A percentile compares a stretch with the other conserved stretches of the same genome.
Evolutionary conservation across 2,888 invertebrate species (phyloP).

Genomic region (Parnassius orleans): DNA sequence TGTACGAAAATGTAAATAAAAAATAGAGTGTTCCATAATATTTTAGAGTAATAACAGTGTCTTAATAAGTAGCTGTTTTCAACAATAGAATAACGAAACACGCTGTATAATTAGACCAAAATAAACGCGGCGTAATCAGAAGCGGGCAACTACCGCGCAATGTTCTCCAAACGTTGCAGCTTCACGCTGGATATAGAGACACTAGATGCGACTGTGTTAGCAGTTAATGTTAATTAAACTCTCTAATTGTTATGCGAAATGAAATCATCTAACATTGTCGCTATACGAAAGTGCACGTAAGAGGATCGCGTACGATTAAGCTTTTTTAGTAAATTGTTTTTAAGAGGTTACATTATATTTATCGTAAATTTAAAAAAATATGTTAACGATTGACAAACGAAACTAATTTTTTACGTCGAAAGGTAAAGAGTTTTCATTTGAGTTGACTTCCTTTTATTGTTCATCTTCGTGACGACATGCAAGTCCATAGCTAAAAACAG

Average conservation of each 20-base stretch:
- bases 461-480: no score
- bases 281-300: not conserved
- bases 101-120: conserved; percentile 17
- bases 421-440: no score
- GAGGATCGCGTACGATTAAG: no score
- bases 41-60: not conserved
- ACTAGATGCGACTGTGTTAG: conserved; percentile 7
- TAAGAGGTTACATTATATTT: no score
- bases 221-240: conserved; percentile 7
- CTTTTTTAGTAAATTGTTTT: no score
- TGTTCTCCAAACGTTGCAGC: not conserved
- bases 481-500: no score
- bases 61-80: conserved; percentile 5
- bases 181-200: not conserved
- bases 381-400: no score
- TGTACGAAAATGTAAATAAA: no score
- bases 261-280: not conserved
- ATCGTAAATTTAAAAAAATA: no score
- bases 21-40: no score
- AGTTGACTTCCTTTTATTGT: no score
- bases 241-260: conserved; percentile 5
- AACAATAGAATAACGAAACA: conserved; percentile 13
- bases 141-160: conserved; percentile 2
- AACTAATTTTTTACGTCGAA: no score
- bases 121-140: conserved; percentile 20